Conservation (phyloP, 2,113 vertebrate species). For the Neofelis nebulosa region DNA sequence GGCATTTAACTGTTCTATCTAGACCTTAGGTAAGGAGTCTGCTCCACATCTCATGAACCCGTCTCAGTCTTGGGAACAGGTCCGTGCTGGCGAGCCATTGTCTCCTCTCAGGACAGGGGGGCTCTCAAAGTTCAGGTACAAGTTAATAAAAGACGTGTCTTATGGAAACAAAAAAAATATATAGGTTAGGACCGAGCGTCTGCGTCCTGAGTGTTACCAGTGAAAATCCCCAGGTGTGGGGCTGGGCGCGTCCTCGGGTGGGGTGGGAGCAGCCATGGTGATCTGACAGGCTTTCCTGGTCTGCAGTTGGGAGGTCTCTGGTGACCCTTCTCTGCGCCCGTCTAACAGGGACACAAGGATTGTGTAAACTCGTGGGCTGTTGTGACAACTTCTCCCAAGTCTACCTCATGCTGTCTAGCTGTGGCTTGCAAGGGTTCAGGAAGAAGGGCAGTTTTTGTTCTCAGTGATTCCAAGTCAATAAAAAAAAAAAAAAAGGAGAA, state of each 20-base stretch:
- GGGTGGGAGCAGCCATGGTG: background rate
- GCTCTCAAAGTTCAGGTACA: background rate
- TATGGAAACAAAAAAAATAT: background rate
- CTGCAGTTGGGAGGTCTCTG: background rate
- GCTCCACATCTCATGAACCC: background rate
- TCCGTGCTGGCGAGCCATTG: rapidly evolving
- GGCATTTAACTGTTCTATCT: background rate
- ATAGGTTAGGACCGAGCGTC: background rate
- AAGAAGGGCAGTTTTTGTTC: background rate
- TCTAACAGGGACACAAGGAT: background rate
- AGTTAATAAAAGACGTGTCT: background rate
- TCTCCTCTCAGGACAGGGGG: background rate
- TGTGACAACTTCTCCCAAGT: background rate
- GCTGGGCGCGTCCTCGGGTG: background rate
- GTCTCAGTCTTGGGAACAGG: background rate
- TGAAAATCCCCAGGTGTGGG: background rate
- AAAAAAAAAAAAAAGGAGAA: background rate
- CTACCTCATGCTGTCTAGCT: background rate
- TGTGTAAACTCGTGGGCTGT: background rate
- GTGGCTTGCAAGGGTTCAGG: background rate
- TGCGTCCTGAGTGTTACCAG: too few relatives aligned
- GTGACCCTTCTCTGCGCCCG: background rate
- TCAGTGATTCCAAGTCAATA: background rate
- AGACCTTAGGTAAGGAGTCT: background rate
- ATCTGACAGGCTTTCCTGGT: background rate